Base-by-base conservation (phyloP, 2,113 vertebrate genomes). In the Hyperoodon ampullatus region DNA sequence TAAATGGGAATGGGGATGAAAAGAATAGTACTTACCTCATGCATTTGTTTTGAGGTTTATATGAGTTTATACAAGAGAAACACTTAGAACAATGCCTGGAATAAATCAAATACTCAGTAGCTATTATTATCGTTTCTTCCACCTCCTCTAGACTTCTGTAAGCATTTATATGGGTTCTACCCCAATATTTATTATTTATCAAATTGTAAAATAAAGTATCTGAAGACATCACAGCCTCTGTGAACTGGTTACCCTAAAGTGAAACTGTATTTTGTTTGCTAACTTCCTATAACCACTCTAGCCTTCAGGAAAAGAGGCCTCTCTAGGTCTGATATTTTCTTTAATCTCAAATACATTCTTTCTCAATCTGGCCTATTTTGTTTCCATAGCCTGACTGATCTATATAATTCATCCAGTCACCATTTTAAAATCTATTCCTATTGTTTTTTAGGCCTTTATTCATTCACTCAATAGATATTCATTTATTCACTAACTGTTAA, bases 401-500 rank as follows among this genome's bases (percentile, higher is more conserved):
- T 83, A 5, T 72, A 65, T 50, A 50, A 82, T 39, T 84, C 15
- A 70, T 53, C 7, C 33, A 63, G 28, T 72, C 28, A 66, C 33
- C 16, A 55, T 53, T 68, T 90, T 80, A 60, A 83, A 88, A 60
- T 42, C 18, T 92, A 21, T 8, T 77, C 75, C 55, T 30, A 33
- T 68, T 83, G 11, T 50, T 88, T 92, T 89, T 66, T 7, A 70
- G 33, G 14, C 8, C 28, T 97, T 70, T 85, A 60, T 88, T 82
- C 0, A 50, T 82, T 83, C 47, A 83, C 13, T 82, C 8, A 92
- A 60, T 0, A 78, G 47, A 39, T 55, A 75, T 0, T 85, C 33
- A 95, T n/a, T 65, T 90, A 90, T 70, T 91, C 28, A 61, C 3
- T 89, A 71, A 89, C 72, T 91, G 18, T 63, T 94, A 72, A 77